Evolutionary conservation across 35 echinoderm and acorn worm species (phyloP), one percentile per base, ranked within the genome.

Genomic region (Stichopus chloronotus): DNA sequence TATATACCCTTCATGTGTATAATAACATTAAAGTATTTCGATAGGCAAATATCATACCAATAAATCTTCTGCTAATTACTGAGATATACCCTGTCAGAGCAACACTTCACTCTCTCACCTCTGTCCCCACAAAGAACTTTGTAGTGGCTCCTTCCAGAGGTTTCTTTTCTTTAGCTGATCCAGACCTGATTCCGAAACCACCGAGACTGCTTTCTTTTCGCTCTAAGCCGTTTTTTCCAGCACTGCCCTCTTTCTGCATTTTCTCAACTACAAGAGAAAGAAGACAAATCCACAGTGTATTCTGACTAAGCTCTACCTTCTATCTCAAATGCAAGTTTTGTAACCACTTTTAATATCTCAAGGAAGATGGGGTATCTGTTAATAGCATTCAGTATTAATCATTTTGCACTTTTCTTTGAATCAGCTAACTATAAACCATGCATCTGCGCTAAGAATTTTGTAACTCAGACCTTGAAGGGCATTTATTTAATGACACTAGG

Each of bases 121-220:
- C 95, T 77, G 97, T 99, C 13, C 97, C 97, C 20, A 99, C 94
- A 91, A 89, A 99, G 90, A 96, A 99, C 81, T 96, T 99, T 9
- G 92, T 94, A 2, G 95, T 95, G 30, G 88, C 97, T 54, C 92
- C 95, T 25, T 99, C 97, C 78, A 99, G 63, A 13, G 91, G 95
- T 57, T 88, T 95, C 92, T 99, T 99, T 8, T 99, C 97, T 76
- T 99, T 99, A 19, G 95, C 97, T 58, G 97, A 99, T 9, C 97
- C 95, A 52, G 88, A 82, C 56, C 92, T 21, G 1, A 89, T 80
- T 14, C 71, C 58, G 7, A 85, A 79, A 10, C 92, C 92, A 58
- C 88, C 74, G 52, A 94, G 78, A 30, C 19, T 76, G 76, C 90
- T 96, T 8, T 98, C 94, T 59, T 92, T 92, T 55, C 86, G 90